Evolutionary conservation across 1,140 invertebrate species (phyloP), one percentile per base, ranked within the genome.

Genomic region (Drosophila punjabiensis): DNA sequence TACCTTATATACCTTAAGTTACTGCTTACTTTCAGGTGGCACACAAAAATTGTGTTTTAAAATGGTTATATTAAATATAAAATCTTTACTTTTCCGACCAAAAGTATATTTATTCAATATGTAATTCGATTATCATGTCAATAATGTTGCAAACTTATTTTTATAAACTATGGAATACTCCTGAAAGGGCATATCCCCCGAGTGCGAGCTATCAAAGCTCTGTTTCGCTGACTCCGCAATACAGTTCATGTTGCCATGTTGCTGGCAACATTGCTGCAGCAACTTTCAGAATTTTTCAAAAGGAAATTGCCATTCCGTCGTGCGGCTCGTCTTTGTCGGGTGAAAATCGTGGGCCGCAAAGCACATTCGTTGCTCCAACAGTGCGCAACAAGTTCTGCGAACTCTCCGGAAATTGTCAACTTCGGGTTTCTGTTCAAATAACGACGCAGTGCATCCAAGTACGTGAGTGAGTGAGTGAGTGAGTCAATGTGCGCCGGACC

Each of bases 221-320:
- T 58, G 18, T 6, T 28, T 41, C 20, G 14, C 24, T 16, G 16
- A 59, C 35, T 28, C 28, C 10, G 20, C 4, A n/a, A 10, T 28
- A 11, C 10, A 41, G 14, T 5, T 28, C 10, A 28, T 6, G 10
- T 11, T 6, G 10, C 11, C 10, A n/a, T 63, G 47, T 62, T 35
- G 28, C 14, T 53, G 13, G 67, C 63, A 68, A 43, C 67, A 43
- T 53, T 43, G 64, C 20, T 68, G 48, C 64, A 11, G 30, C 61
- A 69, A 53, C 67, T 53, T 66, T 20, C 5, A 0, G 16, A 28
- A n/a, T 7, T 30, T 13, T 16, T 20, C 10, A 13, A 4, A 33
- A 3, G 58, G 14, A 61, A 33, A 24, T 33, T 2, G 43, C 8
- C 8, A 30, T 13, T 13, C 11, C 41, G 9, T 64, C 32, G 16